Evolutionary conservation across 1,140 invertebrate genomes (phyloP), one percentile per base, ranked within the genome.

Genomic region (Neodiprion fabricii): DNA sequence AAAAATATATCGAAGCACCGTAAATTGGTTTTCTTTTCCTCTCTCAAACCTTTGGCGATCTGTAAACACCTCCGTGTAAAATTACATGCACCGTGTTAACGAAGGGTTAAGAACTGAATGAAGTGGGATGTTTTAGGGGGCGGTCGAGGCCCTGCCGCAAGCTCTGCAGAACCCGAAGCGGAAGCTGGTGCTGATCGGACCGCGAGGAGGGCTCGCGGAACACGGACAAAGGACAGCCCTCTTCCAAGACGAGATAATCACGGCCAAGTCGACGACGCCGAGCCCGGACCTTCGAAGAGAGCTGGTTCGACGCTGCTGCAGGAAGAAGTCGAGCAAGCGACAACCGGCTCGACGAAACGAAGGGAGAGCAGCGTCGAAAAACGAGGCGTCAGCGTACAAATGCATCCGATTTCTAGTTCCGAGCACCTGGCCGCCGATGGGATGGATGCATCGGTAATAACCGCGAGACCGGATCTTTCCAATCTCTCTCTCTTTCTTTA

Each of bases 71-170:
- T 40, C 28, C 28, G 5, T 40, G 1, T 40, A 40, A 2, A 40
- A 40, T 40, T 5, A 40, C 28, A 40, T 40, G 28, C 28, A 40
- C 28, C 28, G n/a, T 61, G 53, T 61, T 61, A 61, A 61, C 53
- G 53, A 61, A 61, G 53, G 53, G 53, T 61, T 61, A 61, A 61
- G 53, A 61, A 61, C 53, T 61, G 53, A 61, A 61, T 61, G n/a
- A 61, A 61, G 53, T 61, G 53, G 53, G 53, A 61, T 61, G 53
- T 61, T 61, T 61, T 61, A 61, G 53, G 53, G 53, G 53, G n/a
- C 53, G n/a, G 11, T 17, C 5, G 11, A 61, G 53, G 53, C 11
- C 53, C 7, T 61, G 28, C 28, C 5, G n/a, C 3, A 61, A 61
- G 53, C 53, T 9, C 53, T 61, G 53, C 53, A 17, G 53, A 61